Conservation (phyloP, 2,888 invertebrate species). For the Cheiracanthium punctorium region DNA sequence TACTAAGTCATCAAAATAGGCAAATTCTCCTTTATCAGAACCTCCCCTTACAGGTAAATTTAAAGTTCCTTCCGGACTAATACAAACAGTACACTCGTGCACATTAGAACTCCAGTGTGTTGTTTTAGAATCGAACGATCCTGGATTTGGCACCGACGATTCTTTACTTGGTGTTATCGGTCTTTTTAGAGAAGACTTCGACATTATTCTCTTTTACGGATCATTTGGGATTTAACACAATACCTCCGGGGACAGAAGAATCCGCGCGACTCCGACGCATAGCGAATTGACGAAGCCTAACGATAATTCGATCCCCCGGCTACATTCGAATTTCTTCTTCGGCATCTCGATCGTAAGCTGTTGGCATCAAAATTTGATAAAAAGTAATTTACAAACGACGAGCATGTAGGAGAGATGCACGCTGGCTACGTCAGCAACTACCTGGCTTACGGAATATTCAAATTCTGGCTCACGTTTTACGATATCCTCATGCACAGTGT, state of each 20-base stretch:
- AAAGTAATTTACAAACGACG: neutral
- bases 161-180: conserved; percentile 49
- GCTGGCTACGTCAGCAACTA: conserved; percentile 46
- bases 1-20: conserved; percentile 74
- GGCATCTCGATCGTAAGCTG: conserved; percentile 22
- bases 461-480: conserved; percentile 61
- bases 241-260: conserved; percentile 16
- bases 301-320: conserved; percentile 23
- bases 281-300: conserved; percentile 45
- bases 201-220: conserved; percentile 29
- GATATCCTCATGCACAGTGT: conserved; percentile 36
- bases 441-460: conserved; percentile 53
- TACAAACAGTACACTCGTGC: conserved; percentile 77
- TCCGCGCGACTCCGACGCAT: conserved; percentile 18
- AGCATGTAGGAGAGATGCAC: neutral
- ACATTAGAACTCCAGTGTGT: conserved; percentile 77
- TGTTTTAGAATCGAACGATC: conserved; percentile 35
- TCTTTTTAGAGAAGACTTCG: conserved; percentile 60
- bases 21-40: conserved; percentile 78
- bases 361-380: neutral
- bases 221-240: conserved; percentile 19
- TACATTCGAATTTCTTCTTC: conserved; percentile 24
- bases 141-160: conserved; percentile 6
- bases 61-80: conserved; percentile 76
- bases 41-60: conserved; percentile 78